Conservation (phyloP, 2,888 invertebrate genomes). For the Lasioglossum zephyrum region DNA sequence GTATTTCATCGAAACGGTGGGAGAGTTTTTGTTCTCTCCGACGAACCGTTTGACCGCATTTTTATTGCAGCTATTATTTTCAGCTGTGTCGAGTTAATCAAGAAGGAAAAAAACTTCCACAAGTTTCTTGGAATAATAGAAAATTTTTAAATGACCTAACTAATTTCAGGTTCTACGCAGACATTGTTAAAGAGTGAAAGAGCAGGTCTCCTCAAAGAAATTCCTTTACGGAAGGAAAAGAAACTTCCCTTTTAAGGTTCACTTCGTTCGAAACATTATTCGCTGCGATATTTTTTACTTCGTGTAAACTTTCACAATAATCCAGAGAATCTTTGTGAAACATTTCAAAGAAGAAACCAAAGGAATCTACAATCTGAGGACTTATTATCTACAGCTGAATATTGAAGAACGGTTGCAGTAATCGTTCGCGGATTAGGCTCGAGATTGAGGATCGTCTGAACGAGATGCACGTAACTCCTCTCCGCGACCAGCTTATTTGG, state of each 20-base stretch:
- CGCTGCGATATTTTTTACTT: neutral
- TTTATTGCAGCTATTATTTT: too few species aligned
- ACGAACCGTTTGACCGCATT: neutral
- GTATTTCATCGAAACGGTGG: neutral
- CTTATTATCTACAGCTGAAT: neutral
- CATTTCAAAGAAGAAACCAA: neutral
- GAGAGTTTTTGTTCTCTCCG: neutral
- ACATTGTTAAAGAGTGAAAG: too few species aligned
- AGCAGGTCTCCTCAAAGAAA: too few species aligned
- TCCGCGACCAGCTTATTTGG: slow-evolving; percentile 34
- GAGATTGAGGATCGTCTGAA: slow-evolving; percentile 17
- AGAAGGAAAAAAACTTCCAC: too few species aligned
- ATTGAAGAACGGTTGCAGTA: neutral
- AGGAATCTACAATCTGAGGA: neutral
- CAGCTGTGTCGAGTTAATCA: too few species aligned
- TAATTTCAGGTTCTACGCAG: too few species aligned
- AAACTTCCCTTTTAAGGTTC: too few species aligned
- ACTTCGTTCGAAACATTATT: too few species aligned
- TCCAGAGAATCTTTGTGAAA: neutral
- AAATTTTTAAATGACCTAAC: too few species aligned
- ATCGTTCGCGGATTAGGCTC: neutral
- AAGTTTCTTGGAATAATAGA: too few species aligned
- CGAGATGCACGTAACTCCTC: slow-evolving; percentile 13
- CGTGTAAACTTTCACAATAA: neutral
- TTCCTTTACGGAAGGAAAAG: too few species aligned